phyloP scores from a whole-genome alignment of 2,113 vertebrate genomes.

The Corythaeola cristata region DNA sequence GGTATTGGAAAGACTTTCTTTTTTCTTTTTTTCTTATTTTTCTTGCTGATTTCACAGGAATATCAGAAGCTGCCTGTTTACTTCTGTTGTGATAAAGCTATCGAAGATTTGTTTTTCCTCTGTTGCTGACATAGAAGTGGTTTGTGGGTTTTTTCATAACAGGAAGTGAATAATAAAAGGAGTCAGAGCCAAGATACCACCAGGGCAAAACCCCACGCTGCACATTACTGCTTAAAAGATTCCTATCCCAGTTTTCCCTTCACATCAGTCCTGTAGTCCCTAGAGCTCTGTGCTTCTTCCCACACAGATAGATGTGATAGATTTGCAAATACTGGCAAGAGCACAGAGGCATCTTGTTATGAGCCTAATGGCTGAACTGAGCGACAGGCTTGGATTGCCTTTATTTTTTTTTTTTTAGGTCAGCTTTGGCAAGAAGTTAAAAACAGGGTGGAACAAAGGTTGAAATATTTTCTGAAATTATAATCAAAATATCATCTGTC shows the following conservation, averaged over 20 bases:
- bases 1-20: not conserved
- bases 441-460: constrained; percentile 1
- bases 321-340: constrained; percentile 30
- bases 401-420: not conserved
- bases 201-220: not conserved
- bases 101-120: not conserved
- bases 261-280: not conserved
- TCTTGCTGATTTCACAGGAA: not conserved
- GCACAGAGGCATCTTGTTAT: constrained; percentile 16
- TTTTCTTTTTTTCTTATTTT: not conserved
- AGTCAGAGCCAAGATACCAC: not conserved
- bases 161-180: constrained; percentile 35
- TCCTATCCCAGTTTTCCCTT: not conserved
- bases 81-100: constrained; percentile 21
- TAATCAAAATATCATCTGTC: constrained; percentile 15
- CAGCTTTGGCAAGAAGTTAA: not conserved
- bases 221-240: not conserved
- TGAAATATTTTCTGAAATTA: constrained; percentile 21
- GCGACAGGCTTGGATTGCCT: not conserved
- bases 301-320: constrained; percentile 10
- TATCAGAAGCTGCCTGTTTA: constrained; percentile 25
- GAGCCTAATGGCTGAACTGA: constrained; percentile 1
- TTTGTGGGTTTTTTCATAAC: not conserved
- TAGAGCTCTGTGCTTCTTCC: not conserved
- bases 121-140: not conserved